Evolutionary conservation across 2,113 vertebrate genomes (phyloP), one percentile per base, ranked within the genome.

Genomic region (Thalassarche chlororhynchos): DNA sequence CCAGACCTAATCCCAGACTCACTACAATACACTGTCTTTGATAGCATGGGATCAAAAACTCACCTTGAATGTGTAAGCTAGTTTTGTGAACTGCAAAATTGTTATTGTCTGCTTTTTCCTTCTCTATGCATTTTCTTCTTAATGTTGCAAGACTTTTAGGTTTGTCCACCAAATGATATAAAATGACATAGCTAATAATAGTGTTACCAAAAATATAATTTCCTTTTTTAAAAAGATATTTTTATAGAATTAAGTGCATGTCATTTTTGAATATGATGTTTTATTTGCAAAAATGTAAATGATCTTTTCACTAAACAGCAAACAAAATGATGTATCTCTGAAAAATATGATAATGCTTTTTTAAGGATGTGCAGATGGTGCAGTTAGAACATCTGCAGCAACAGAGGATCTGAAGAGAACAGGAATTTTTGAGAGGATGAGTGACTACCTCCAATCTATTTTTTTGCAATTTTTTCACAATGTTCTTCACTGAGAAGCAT

Each of bases 311-410:
- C 75, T 89, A 62, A 92, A 85, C 14, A 77, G 72, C 75, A 91
- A 93, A 93, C 61, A 79, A 93, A 91, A 94, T 71, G 8, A 93
- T 86, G 61, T 84, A 91, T 89, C 87, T 91, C 60, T 90, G 80
- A 88, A 95, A 96, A 96, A 75, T 89, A 93, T 54, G 72, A 91
- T 95, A 95, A 89, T 86, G 86, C 49, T 92, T 90, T 96, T 96
- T 93, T 90, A 94, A 97, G 91, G 81, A 84, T 91, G 74, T 74
- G 66, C 95, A 96, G 97, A 96, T 94, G 90, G 82, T 84, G 75
- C 87, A 86, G 80, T 88, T 88, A 89, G 78, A 97, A 97, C 93
- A 97, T 96, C 93, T 97, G 96, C 95, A 97, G 91, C 61, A 90
- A n/a, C 3, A 64, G 86, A 80, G 60, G 65, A 93, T 82, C 54